A percentile compares a stretch with the other conserved stretches of the same genome.
Evolutionary conservation across 2,888 invertebrate species (phyloP).

Genomic region (Eucera pruinosa): DNA sequence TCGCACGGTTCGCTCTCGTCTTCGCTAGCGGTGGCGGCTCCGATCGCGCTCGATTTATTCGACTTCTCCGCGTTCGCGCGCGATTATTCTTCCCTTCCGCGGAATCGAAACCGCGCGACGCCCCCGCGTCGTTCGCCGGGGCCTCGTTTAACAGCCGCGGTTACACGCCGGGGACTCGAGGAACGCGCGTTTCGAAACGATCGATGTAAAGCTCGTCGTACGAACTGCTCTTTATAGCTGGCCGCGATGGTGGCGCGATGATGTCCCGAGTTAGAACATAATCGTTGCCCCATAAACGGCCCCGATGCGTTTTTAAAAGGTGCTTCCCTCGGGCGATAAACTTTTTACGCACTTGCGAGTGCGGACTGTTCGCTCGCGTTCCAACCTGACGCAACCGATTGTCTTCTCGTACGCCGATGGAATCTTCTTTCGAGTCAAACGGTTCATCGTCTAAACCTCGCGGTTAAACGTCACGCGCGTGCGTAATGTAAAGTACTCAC

Average conservation of each 20-base stretch:
- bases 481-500: too few species aligned
- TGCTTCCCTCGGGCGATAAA: conserved; percentile 81
- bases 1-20: too few species aligned
- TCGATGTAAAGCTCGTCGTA: conserved; percentile 67
- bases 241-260: conserved; percentile 57
- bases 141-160: conserved; percentile 33
- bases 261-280: conserved; percentile 78
- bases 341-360: conserved; percentile 70
- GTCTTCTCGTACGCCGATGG: conserved; percentile 27
- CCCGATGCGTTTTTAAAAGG: conserved; percentile 83
- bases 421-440: background rate
- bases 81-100: conserved; percentile 27
- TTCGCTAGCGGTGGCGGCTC: background rate
- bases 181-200: conserved; percentile 66
- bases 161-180: conserved; percentile 2
- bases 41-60: conserved; percentile 25
- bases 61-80: conserved; percentile 23
- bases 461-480: background rate
- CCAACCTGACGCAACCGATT: conserved; percentile 27
- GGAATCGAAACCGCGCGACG: conserved; percentile 44
- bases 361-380: conserved; percentile 55
- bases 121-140: conserved; percentile 49
- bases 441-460: background rate
- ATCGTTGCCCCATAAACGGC: conserved; percentile 82
- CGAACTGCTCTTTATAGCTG: conserved; percentile 64